Percentiles rank a stretch among this genome's conserved stretches.
phyloP scores from a whole-genome alignment of 1,140 invertebrate genomes.

The Penaeus chinensis region DNA sequence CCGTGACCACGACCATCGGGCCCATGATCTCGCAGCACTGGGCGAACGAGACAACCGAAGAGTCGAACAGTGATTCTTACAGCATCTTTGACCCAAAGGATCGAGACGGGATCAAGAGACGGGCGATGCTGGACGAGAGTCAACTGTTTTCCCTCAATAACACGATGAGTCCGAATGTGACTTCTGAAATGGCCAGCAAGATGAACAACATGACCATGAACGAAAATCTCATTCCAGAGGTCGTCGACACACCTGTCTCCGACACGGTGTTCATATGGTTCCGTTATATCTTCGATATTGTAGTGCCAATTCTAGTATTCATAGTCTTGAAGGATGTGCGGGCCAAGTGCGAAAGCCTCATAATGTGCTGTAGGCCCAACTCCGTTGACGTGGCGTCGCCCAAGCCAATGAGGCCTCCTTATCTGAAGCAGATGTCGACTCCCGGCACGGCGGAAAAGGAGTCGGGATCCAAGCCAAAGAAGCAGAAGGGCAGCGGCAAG shows the following conservation, averaged over 20 bases:
- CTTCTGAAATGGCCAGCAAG: neutral
- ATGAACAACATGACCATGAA: slow-evolving; percentile 43
- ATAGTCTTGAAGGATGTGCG: slow-evolving; percentile 48
- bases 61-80: neutral
- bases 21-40: slow-evolving; percentile 58
- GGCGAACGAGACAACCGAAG: slow-evolving; percentile 43
- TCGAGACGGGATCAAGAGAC: neutral
- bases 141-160: slow-evolving; percentile 19
- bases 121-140: slow-evolving; percentile 42
- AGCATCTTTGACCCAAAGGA: slow-evolving; percentile 5
- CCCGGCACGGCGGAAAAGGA: neutral
- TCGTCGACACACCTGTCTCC: slow-evolving; percentile 31
- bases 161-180: neutral
- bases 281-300: slow-evolving; percentile 48
- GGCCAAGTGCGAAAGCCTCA: slow-evolving; percentile 50
- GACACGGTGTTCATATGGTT: slow-evolving; percentile 62
- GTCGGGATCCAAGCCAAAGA: slow-evolving; percentile 17
- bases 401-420: slow-evolving; percentile 39
- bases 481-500: slow-evolving; percentile 31
- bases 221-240: slow-evolving; percentile 51
- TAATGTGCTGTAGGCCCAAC: slow-evolving; percentile 58
- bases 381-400: slow-evolving; percentile 60
- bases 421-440: slow-evolving; percentile 12
- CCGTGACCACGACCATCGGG: slow-evolving; percentile 35
- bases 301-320: slow-evolving; percentile 59